Percentiles rank a stretch among this genome's conserved stretches.
Evolutionary conservation across 2,113 vertebrate species (phyloP).

Genomic region (Zosterops lateralis): DNA sequence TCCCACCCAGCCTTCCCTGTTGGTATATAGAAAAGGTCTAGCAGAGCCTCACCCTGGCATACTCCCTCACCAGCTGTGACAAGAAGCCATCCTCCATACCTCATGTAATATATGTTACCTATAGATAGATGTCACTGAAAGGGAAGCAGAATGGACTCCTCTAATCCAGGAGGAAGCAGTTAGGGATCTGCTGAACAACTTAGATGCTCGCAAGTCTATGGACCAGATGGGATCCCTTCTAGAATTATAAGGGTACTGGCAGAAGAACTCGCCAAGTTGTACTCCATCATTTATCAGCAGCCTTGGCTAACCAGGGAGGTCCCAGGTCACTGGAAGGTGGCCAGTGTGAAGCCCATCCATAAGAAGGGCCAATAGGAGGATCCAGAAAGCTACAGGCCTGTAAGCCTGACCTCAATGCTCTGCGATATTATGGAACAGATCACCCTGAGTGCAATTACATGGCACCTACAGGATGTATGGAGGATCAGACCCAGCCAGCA

Average conservation of each 20-base stretch:
- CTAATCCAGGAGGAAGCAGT: neutral
- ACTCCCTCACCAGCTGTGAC: neutral
- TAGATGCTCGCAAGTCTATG: neutral
- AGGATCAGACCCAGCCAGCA: neutral
- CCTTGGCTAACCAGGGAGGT: neutral
- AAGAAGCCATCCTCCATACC: neutral
- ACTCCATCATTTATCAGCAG: neutral
- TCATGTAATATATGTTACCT: no score
- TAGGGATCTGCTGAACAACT: neutral
- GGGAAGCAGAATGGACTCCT: neutral
- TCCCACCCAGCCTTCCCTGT: neutral
- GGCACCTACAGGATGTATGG: neutral
- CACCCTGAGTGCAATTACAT: neutral
- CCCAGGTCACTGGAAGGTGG: neutral
- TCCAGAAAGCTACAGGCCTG: neutral
- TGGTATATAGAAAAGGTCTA: neutral
- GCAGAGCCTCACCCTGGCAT: no score
- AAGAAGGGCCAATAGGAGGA: neutral
- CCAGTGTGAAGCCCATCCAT: neutral
- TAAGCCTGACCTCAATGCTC: no score
- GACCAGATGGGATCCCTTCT: rapidly evolving
- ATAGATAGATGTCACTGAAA: no score
- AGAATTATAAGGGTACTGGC: neutral
- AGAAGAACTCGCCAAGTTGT: rapidly evolving
- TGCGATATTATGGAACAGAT: neutral